Evolutionary conservation across 1,140 invertebrate species (phyloP).

Genomic region (Parasteatoda tepidariorum): DNA sequence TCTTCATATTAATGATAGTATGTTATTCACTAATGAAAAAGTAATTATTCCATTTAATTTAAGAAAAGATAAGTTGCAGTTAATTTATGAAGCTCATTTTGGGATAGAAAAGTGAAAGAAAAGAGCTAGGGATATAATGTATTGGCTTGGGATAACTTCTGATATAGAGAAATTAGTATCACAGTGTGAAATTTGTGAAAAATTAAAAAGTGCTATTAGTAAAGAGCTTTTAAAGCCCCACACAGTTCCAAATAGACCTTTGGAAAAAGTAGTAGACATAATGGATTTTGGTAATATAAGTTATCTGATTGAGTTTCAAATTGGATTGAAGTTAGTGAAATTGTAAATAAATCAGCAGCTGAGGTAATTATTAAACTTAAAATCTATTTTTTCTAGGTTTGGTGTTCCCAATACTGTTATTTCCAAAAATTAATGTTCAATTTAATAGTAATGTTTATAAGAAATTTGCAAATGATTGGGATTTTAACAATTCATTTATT

Average conservation of each 20-base stretch:
- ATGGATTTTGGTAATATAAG: neutral
- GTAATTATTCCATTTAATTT: slow-evolving; percentile 61
- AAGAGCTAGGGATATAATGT: slow-evolving; percentile 7
- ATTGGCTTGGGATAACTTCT: neutral
- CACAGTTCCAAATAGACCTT: neutral
- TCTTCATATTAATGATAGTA: neutral
- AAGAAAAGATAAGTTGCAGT: slow-evolving; percentile 64
- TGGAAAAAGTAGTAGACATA: slow-evolving; percentile 22
- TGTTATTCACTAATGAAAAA: neutral
- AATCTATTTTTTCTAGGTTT: slow-evolving; percentile 18
- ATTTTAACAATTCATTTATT: neutral
- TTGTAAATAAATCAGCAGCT: neutral
- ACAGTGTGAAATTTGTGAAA: slow-evolving; percentile 21
- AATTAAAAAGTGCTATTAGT: neutral
- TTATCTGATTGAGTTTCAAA: neutral
- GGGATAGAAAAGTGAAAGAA: slow-evolving; percentile 62
- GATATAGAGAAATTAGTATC: slow-evolving; percentile 7
- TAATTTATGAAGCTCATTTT: slow-evolving; percentile 65
- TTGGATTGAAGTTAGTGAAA: slow-evolving; percentile 4
- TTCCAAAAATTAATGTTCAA: neutral
- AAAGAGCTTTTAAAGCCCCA: slow-evolving; percentile 25
- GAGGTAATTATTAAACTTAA: slow-evolving; percentile 9
- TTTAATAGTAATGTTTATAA: neutral
- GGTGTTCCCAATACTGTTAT: neutral
- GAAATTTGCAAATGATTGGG: neutral